Evolutionary conservation across 2,888 invertebrate genomes (phyloP), one percentile per base, ranked within the genome.

Genomic region (Tipula helvola): DNA sequence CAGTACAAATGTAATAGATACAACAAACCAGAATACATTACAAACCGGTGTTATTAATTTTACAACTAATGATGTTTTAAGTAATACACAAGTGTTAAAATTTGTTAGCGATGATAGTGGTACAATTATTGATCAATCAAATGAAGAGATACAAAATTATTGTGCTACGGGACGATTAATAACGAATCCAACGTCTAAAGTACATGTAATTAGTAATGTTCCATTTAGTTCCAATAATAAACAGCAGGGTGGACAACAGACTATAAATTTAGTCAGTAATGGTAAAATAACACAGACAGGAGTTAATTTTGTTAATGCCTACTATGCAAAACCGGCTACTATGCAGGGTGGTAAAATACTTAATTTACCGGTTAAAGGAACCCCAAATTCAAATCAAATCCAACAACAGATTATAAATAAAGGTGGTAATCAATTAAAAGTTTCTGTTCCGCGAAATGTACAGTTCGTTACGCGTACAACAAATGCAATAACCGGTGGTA

Each of bases 41-140:
- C 85, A 86, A 86, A 83, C 87, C 16, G 87, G 87, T 87, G 88
- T 88, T 71, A 88, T 88, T 36, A 88, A 88, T 87, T 83, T 88
- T 41, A 87, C 86, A 44, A 83, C 88, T 3, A 90, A 89, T 87
- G 91, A 91, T 87, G 88, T 91, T 86, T 88, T 91, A 3, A 91
- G 91, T 89, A 91, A 90, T 83, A 84, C 88, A 28, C 91, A 91
- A 88, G 91, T 91, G 86, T 91, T 91, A 71, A 91, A 91, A 89
- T 90, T 91, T 88, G 90, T 91, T 16, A 90, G 90, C 36, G 90
- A 90, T 36, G 91, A 91, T 88, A 91, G 90, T 87, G 90, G 90
- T 4, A 89, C 89, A 86, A 89, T 89, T 41, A 89, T 89, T 83
- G 87, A 87, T 57, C 89, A 89, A 13, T 36, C 42, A 41, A 87